Percentiles rank a stretch among this genome's conserved stretches.
phyloP scores from a whole-genome alignment of 2,888 invertebrate species.

The Eilema caniola region DNA sequence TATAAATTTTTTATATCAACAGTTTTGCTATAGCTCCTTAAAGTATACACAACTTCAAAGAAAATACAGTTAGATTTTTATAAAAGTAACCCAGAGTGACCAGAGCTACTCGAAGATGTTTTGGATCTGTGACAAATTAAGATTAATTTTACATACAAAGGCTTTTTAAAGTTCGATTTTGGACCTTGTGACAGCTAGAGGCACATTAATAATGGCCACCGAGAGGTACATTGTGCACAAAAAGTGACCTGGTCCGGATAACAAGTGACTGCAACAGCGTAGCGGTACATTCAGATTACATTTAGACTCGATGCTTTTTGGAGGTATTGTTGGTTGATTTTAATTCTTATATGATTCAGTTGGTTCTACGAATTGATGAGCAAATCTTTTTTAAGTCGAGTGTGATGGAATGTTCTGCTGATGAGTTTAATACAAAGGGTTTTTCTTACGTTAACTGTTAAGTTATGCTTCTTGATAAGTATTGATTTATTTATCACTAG shows the following conservation, averaged over 20 bases:
- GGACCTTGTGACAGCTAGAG: constrained; percentile 16
- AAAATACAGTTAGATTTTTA: not conserved
- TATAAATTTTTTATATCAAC: not conserved
- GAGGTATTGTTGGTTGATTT: constrained; percentile 66
- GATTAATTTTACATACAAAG: constrained; percentile 6
- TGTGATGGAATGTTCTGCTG: not conserved
- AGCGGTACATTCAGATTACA: constrained; percentile 82
- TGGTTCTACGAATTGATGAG: constrained; percentile 26
- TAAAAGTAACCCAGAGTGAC: not conserved
- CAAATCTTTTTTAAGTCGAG: constrained; percentile 21
- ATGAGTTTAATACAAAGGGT: not conserved
- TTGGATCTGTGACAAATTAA: constrained; percentile 11
- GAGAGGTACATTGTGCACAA: constrained; percentile 62
- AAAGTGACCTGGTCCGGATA: constrained; percentile 84
- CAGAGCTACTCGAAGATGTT: not conserved
- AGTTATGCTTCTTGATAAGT: not conserved
- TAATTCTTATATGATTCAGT: constrained; percentile 56
- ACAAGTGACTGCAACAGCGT: constrained; percentile 80
- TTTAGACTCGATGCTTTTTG: constrained; percentile 74
- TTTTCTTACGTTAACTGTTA: not conserved
- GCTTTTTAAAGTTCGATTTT: constrained; percentile 13
- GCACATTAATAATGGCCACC: constrained; percentile 29
- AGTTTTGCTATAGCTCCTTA: not conserved
- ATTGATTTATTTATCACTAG: not conserved
- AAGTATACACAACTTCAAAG: not conserved